Base-by-base conservation (phyloP, 2,888 invertebrate genomes). In the Sisyra terminalis region DNA sequence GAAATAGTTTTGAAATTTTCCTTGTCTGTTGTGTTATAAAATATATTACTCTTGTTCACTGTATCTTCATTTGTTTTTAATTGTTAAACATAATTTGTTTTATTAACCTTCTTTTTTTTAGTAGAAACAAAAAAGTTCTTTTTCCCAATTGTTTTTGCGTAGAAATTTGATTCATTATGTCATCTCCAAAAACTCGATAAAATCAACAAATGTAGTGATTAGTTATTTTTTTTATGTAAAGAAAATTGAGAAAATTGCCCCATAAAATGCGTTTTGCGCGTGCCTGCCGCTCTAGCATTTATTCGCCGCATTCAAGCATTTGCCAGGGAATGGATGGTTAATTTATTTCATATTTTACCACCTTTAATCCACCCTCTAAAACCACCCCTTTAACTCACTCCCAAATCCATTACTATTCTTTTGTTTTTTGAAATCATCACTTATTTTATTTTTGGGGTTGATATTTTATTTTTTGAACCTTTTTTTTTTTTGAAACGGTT, bases 241-340 rank as follows among this genome's bases (percentile, higher is more conserved):
- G n/a, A n/a, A 3, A 24, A 24, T 24, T 5, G 24, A 24, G 7
- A 24, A 24, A 3, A 24, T 5, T 5, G 24, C 5, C 24, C 7
- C 30, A 29, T 38, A 36, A 38, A 38, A 43, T 15, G 37, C 37
- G 30, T 37, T 29, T 31, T 37, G 15, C 38, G 37, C 24, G 43
- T 29, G 43, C 43, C 43, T 43, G 43, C 30, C 15, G 43, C 43
- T 18, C 44, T 36, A 29, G 44, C 42, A 37, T 39, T 46, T 42
- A 16, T n/a, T 24, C 3, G 45, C 46, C 50, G 54, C 54, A 71
- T 74, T 73, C 73, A 66, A 74, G 74, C 72, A 66, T 70, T 71
- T 71, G 72, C 67, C 72, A 73, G 74, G 73, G 66, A 69, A 65
- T 69, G 69, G 63, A 61, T 59, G 65, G 59, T 59, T 62, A 24